A percentile compares a stretch with the other conserved stretches of the same genome.
Evolutionary conservation across 2,888 invertebrate species (phyloP).

Genomic region (Zaprionus bogoriensis): DNA sequence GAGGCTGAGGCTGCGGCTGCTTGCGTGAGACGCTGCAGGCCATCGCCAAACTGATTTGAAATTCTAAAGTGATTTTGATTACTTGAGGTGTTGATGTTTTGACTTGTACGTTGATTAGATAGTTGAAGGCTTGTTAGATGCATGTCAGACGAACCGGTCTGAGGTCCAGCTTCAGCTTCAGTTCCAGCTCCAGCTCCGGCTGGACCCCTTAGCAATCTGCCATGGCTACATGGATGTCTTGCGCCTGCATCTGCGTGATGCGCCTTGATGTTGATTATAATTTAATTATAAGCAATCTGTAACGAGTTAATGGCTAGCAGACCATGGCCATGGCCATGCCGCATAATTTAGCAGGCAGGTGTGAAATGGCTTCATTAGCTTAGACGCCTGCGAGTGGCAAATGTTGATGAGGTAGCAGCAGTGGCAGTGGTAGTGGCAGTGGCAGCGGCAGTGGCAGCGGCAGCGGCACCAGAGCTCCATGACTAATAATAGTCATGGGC

Average conservation of each 20-base stretch:
- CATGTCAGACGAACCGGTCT: constrained; percentile 60
- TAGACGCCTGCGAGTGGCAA: constrained; percentile 37
- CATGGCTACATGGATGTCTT: no score
- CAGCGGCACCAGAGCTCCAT: constrained; percentile 15
- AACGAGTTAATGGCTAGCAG: constrained; percentile 63
- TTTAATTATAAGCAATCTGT: constrained; percentile 75
- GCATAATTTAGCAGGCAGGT: constrained; percentile 68
- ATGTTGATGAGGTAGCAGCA: constrained; percentile 32
- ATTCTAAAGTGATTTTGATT: constrained; percentile 77
- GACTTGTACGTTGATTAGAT: constrained; percentile 77
- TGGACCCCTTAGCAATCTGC: no score
- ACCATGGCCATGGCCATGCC: constrained; percentile 20
- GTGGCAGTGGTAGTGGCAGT: neutral
- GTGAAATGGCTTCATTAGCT: constrained; percentile 74
- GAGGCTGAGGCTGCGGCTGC: constrained; percentile 13
- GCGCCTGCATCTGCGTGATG: constrained; percentile 32
- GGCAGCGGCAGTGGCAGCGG: neutral
- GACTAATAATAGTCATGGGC: constrained; percentile 66
- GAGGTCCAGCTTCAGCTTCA: no score
- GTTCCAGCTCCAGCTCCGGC: no score
- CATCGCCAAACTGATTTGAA: constrained; percentile 67
- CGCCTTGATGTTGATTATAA: constrained; percentile 67
- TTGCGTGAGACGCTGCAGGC: constrained; percentile 40
- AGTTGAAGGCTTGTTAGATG: constrained; percentile 74
- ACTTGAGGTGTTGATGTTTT: constrained; percentile 77